phyloP scores from a whole-genome alignment of 2,797 vertebrate species.

The Eurystomus glaucurus region DNA sequence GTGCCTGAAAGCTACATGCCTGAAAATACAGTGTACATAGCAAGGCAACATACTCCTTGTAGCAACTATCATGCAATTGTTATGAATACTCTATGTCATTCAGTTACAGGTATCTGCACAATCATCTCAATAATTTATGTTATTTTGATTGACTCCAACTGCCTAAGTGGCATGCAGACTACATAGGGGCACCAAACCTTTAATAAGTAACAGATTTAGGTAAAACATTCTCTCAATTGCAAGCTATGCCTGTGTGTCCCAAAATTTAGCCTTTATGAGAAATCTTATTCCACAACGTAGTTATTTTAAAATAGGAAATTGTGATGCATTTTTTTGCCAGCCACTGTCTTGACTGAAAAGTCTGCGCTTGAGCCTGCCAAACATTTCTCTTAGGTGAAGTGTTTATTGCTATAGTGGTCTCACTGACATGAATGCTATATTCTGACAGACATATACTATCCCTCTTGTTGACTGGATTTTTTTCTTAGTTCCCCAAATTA shows the following conservation, averaged over 20 bases:
- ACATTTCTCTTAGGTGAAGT: background rate
- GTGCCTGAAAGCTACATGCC: background rate
- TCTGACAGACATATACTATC: background rate
- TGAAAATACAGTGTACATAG: background rate
- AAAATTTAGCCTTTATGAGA: slow-evolving; percentile 2
- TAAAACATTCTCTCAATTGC: background rate
- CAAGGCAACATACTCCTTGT: background rate
- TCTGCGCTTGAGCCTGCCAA: slow-evolving; percentile 4
- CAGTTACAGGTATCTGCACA: background rate
- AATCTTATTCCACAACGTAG: background rate
- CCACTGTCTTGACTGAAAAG: slow-evolving; percentile 21
- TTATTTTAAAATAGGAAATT: slow-evolving; percentile 44
- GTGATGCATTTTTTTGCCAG: slow-evolving; percentile 2
- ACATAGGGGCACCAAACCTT: background rate
- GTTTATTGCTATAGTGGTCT: background rate
- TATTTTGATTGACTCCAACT: slow-evolving; percentile 23
- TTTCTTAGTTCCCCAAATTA: background rate
- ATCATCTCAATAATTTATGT: background rate
- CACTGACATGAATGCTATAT: background rate
- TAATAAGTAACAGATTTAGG: slow-evolving; percentile 46
- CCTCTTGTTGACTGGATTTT: background rate
- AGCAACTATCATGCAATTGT: background rate
- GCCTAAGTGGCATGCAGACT: background rate
- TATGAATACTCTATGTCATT: background rate
- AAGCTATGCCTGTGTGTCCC: background rate